phyloP scores from a whole-genome alignment of 2,113 vertebrate species.

The Quiscalus mexicanus region DNA sequence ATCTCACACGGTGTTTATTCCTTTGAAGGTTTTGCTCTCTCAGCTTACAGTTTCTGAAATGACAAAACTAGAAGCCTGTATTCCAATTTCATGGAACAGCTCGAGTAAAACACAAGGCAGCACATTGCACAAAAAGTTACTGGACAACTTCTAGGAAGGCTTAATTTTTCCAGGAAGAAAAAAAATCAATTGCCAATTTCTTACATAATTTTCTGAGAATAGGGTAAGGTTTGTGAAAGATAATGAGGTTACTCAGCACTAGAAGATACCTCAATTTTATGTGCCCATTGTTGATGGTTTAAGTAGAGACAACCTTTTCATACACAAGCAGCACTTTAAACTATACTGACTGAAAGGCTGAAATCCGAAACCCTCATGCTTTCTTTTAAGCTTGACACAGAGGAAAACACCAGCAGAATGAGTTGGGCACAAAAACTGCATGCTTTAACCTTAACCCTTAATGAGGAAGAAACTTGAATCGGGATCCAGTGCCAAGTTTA shows the following conservation, averaged over 20 bases:
- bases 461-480: not conserved
- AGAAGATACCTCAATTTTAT: not conserved
- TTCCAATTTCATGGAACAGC: not conserved
- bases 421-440: not conserved
- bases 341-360: not conserved
- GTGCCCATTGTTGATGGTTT: not conserved
- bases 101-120: not conserved
- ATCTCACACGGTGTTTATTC: not conserved
- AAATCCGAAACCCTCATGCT: not conserved
- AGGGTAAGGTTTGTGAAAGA: not conserved
- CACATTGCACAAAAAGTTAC: not conserved
- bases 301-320: not conserved
- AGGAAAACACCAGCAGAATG: not conserved
- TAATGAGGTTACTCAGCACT: not conserved
- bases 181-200: not conserved
- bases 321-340: not conserved
- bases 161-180: not conserved
- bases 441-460: not conserved
- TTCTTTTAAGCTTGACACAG: not conserved
- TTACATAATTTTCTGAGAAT: not conserved
- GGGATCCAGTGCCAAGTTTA: not conserved
- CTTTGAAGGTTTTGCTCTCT: not conserved
- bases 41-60: not conserved
- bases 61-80: not conserved
- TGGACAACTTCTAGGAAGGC: not conserved